Percentiles rank a stretch among this genome's conserved stretches.
Evolutionary conservation across 1,140 invertebrate genomes (phyloP).

Genomic region (Drosophila grimshawi): DNA sequence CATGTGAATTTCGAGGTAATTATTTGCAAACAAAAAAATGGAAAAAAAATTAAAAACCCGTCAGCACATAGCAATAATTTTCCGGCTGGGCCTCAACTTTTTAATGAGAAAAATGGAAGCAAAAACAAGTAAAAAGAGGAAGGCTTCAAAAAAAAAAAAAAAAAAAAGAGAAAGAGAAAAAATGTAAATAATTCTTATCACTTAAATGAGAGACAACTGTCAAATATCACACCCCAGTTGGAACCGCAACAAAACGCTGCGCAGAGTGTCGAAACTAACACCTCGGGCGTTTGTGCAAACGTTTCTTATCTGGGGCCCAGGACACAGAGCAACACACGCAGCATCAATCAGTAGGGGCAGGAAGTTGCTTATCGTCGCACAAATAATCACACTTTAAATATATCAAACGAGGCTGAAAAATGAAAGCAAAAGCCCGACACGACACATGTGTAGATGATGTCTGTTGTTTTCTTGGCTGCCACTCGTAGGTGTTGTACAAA

Average conservation of each 20-base stretch:
- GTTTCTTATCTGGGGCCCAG: constrained; percentile 60
- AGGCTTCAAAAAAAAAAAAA: constrained; percentile 4
- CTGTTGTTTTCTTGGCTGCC: constrained; percentile 26
- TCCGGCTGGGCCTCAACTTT: constrained; percentile 64
- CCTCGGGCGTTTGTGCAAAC: constrained; percentile 57
- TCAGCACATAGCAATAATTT: constrained; percentile 71
- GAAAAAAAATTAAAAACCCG: constrained; percentile 32
- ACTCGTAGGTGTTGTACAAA: constrained; percentile 74
- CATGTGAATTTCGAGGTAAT: constrained; percentile 71
- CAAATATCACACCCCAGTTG: constrained; percentile 70
- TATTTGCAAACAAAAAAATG: constrained; percentile 65
- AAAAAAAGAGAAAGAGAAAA: constrained; percentile 38
- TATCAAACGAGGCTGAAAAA: constrained; percentile 42
- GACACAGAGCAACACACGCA: constrained; percentile 20
- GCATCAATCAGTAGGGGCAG: constrained; percentile 51
- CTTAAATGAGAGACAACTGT: constrained; percentile 60
- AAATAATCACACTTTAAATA: constrained; percentile 50
- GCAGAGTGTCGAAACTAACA: constrained; percentile 68
- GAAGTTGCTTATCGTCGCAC: constrained; percentile 62
- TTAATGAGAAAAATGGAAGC: constrained; percentile 73
- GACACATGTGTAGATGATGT: constrained; percentile 39
- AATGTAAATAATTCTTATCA: constrained; percentile 80
- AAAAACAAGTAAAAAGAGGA: neutral
- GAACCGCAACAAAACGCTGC: constrained; percentile 50
- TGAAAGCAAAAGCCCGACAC: constrained; percentile 44